These are phyloP conservation scores for Pyralis farinalis DNA, from an alignment of 2,888 invertebrate species.

Conservation along the genomic window DNA sequence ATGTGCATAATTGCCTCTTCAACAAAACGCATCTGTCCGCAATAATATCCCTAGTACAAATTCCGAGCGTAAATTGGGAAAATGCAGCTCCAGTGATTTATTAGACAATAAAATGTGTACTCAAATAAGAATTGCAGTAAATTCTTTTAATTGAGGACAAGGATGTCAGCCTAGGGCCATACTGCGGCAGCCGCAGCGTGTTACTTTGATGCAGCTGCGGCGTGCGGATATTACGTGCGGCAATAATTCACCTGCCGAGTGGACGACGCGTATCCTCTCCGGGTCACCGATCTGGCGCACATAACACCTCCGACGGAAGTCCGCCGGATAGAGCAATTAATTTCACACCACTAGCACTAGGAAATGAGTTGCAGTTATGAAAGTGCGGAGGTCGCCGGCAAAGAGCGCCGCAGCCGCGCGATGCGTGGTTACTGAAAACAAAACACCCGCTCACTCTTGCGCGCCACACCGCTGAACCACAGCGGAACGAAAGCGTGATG, in stretches of 20 bases:
- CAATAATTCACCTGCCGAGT: slow-evolving; percentile 49
- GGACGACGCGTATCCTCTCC: slow-evolving; percentile 35
- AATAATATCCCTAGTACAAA: not conserved
- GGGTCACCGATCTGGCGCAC: slow-evolving; percentile 33
- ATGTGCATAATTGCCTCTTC: slow-evolving; percentile 4
- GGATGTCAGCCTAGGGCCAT: slow-evolving; percentile 53
- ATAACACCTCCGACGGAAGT: slow-evolving; percentile 37
- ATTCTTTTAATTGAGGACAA: slow-evolving; percentile 75
- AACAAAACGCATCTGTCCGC: too few relatives aligned
- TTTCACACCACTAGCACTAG: slow-evolving; percentile 71
- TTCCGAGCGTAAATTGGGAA: not conserved
- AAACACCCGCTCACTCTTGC: slow-evolving; percentile 56
- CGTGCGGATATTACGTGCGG: slow-evolving; percentile 16
- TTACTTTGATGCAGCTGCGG: too few relatives aligned
- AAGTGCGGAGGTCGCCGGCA: slow-evolving; percentile 64
- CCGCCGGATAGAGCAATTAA: slow-evolving; percentile 42
- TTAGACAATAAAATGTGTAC: slow-evolving; percentile 35
- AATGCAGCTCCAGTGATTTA: not conserved
- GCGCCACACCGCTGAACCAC: slow-evolving; percentile 38
- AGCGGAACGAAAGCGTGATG: slow-evolving; percentile 62
- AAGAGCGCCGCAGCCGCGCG: slow-evolving; percentile 69
- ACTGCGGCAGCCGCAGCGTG: slow-evolving; percentile 19
- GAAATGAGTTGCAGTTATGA: slow-evolving; percentile 53
- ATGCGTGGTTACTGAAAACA: slow-evolving; percentile 75
- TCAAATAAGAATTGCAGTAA: slow-evolving; percentile 60